Conservation (phyloP, 1,140 invertebrate genomes). For the Heliothis virescens region DNA sequence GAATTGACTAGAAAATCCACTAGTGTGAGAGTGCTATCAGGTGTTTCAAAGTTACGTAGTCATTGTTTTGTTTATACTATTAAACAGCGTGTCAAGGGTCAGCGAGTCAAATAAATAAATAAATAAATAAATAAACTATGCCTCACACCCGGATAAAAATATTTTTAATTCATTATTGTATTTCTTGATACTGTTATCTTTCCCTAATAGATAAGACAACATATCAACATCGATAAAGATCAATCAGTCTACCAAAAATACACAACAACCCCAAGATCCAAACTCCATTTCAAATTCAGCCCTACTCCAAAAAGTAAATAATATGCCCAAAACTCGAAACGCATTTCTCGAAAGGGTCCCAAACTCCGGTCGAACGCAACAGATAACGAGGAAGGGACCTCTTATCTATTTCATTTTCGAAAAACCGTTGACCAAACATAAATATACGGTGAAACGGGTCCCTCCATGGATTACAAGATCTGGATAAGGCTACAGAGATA, state of each 20-base stretch:
- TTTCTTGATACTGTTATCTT: too few species aligned
- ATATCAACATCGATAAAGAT: too few species aligned
- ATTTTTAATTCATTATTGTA: too few species aligned
- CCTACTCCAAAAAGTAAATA: conserved; percentile 20
- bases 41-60: conserved; percentile 4
- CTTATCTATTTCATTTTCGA: conserved; percentile 77
- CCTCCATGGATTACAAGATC: conserved; percentile 52
- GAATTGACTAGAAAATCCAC: neutral
- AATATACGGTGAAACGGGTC: conserved; percentile 81
- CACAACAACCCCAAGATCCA: neutral
- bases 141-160: too few species aligned
- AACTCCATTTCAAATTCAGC: conserved; percentile 14
- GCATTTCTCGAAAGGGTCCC: conserved; percentile 43
- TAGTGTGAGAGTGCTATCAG: too few species aligned
- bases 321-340: conserved; percentile 30
- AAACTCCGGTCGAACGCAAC: conserved; percentile 43
- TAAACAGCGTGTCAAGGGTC: too few species aligned
- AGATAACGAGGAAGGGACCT: conserved; percentile 50
- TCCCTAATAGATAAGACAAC: too few species aligned
- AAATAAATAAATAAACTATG: too few species aligned
- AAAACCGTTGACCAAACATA: conserved; percentile 78
- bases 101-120: too few species aligned
- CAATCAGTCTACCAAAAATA: neutral
- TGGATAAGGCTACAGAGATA: conserved; percentile 32
- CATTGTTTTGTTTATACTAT: neutral